Conservation (phyloP, 1,140 invertebrate species). For the Idris sp. region DNA sequence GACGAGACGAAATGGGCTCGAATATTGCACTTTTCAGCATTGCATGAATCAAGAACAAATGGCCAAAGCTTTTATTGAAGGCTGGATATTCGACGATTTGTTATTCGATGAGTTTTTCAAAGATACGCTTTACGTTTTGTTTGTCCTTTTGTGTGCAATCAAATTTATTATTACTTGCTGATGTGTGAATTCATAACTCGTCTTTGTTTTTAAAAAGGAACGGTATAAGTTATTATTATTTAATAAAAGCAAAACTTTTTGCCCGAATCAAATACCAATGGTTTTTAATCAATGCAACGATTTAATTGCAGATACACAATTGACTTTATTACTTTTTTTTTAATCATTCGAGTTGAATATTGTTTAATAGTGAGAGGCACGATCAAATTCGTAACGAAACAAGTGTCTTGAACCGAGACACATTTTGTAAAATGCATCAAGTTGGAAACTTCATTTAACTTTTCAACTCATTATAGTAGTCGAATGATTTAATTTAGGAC, state of each 20-base stretch:
- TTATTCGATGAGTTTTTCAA: conserved; percentile 40
- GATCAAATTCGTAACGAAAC: no score
- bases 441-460: conserved; percentile 26
- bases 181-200: conserved; percentile 20
- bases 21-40: conserved; percentile 54
- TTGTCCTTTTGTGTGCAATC: conserved; percentile 17
- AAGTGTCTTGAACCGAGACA: conserved; percentile 2
- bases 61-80: conserved; percentile 41
- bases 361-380: no score
- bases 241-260: background rate
- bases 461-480: conserved; percentile 25
- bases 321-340: no score
- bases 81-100: conserved; percentile 44
- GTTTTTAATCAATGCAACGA: conserved; percentile 26
- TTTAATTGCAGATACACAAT: conserved; percentile 6
- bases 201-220: conserved; percentile 16
- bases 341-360: background rate
- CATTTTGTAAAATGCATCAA: conserved; percentile 13
- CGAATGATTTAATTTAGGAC: conserved; percentile 25
- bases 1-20: conserved; percentile 51
- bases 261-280: conserved; percentile 8
- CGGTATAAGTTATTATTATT: conserved; percentile 9
- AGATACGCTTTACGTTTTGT: conserved; percentile 33
- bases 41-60: conserved; percentile 58
- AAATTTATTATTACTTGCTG: conserved; percentile 48